phyloP scores from a whole-genome alignment of 92 coral and sea anemone species.

The Metridium senile region DNA sequence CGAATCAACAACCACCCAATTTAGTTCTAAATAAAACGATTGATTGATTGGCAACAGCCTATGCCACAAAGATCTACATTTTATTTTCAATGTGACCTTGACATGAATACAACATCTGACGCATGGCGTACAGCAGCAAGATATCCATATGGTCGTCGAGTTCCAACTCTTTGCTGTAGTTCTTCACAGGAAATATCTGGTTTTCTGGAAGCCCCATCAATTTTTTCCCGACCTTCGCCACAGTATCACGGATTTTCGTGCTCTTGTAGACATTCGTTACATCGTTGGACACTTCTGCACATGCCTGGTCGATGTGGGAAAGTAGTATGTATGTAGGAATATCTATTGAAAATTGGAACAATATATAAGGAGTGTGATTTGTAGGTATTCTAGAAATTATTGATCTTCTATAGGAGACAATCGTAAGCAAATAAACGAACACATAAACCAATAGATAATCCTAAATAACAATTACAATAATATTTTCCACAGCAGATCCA shows the following conservation, averaged over 20 bases:
- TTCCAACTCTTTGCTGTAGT: conserved; percentile 7
- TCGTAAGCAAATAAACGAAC: no score
- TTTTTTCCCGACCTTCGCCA: conserved; percentile 11
- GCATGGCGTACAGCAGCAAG: conserved; percentile 22
- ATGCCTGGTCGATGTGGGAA: conserved; percentile 37
- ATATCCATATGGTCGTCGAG: conserved; percentile 6
- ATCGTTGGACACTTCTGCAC: conserved; percentile 4
- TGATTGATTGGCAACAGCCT: no score
- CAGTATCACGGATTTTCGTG: conserved; percentile 11
- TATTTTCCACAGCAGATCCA: no score
- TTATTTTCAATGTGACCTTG: conserved; percentile 21
- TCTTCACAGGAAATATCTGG: conserved; percentile 30
- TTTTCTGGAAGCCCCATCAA: conserved; percentile 21
- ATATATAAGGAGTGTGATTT: no score
- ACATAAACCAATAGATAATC: no score
- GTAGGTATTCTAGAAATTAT: no score
- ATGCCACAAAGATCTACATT: no score
- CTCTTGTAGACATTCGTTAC: conserved; percentile 3
- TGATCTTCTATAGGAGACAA: no score
- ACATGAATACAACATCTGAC: conserved; percentile 15
- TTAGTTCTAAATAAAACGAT: no score
- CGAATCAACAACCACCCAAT: no score
- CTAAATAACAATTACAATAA: no score
- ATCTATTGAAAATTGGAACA: no score
- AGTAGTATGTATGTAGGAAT: conserved; percentile 16